These are phyloP conservation scores for Gerris lacustris DNA, from an alignment of 2,888 invertebrate species.

Conservation along the genomic window DNA sequence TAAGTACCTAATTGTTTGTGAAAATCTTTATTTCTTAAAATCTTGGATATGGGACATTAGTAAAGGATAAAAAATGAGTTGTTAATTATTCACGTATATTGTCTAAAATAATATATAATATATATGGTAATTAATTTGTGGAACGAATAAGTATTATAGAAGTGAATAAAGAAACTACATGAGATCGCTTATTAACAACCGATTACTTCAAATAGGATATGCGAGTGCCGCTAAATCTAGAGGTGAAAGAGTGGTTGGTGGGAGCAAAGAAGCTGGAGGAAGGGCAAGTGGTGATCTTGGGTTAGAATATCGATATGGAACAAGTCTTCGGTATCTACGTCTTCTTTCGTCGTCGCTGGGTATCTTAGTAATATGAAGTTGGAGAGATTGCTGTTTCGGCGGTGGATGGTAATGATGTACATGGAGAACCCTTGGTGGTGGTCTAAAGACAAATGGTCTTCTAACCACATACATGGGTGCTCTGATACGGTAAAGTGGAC, in stretches of 20 bases:
- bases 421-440: background rate
- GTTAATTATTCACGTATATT: too few relatives aligned
- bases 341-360: background rate
- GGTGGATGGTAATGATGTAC: background rate
- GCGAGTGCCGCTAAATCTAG: background rate
- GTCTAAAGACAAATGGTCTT: background rate
- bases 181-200: too few relatives aligned
- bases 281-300: background rate
- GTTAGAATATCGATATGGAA: background rate
- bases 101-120: too few relatives aligned
- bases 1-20: too few relatives aligned
- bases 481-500: background rate
- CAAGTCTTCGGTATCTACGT: background rate
- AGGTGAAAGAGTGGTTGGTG: background rate
- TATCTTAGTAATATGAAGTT: conserved; percentile 2
- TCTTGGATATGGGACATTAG: too few relatives aligned
- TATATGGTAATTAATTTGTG: too few relatives aligned
- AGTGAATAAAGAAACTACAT: too few relatives aligned
- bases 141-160: too few relatives aligned
- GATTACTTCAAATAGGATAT: background rate
- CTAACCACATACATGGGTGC: background rate
- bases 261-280: background rate
- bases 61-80: too few relatives aligned
- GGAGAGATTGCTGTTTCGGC: conserved; percentile 1
- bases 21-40: too few relatives aligned